Evolutionary conservation across 2,113 vertebrate genomes (phyloP).

Genomic region (Vicugna pacos): DNA sequence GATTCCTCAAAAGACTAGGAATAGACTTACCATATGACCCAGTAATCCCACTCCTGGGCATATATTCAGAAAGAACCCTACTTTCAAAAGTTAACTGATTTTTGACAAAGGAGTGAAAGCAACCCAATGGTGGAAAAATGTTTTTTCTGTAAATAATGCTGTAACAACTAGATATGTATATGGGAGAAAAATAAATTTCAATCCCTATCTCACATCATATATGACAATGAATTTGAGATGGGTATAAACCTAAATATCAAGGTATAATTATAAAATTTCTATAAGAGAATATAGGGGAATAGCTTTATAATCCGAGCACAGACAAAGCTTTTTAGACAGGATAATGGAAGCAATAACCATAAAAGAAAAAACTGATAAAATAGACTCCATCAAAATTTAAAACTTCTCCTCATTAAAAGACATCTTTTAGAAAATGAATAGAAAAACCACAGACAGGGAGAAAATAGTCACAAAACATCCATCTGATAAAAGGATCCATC

Average conservation of each 20-base stretch:
- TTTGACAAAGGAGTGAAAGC: background rate
- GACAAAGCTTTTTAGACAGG: background rate
- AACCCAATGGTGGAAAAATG: background rate
- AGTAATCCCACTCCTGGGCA: too few relatives aligned
- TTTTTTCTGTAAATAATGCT: background rate
- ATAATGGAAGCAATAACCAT: background rate
- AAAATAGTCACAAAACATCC: background rate
- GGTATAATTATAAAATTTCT: background rate
- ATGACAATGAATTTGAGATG: background rate
- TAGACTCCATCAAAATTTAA: background rate
- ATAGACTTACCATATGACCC: too few relatives aligned
- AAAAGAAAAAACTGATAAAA: background rate
- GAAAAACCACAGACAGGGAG: background rate
- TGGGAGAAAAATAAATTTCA: background rate
- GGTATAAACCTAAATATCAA: background rate
- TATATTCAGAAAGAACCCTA: too few relatives aligned
- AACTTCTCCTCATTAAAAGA: background rate
- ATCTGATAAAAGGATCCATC: background rate
- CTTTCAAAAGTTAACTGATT: background rate
- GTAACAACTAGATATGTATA: background rate
- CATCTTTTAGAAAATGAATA: background rate
- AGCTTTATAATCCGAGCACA: background rate
- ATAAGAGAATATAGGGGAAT: background rate
- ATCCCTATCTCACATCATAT: background rate
- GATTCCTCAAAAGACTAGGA: too few relatives aligned